Conservation (phyloP, 2,888 invertebrate genomes). For the Pollenia angustigena region DNA sequence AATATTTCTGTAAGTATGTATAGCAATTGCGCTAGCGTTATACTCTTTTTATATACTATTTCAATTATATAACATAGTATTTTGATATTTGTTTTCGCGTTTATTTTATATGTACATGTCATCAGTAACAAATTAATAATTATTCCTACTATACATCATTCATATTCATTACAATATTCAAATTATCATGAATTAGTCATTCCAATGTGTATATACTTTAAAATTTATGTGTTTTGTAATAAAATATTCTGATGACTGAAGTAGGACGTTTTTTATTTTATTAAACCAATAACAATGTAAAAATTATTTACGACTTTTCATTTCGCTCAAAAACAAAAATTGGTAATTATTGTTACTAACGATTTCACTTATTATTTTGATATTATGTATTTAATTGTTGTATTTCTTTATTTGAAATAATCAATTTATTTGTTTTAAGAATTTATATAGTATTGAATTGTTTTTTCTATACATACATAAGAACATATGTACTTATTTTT, state of each 20-base stretch:
- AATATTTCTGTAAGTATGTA: too few species aligned
- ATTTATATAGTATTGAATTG: too few species aligned
- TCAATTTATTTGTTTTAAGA: too few species aligned
- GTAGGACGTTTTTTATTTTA: background rate
- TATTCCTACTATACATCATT: background rate
- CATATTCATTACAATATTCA: conserved; percentile 6
- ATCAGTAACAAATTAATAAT: background rate
- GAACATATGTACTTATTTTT: too few species aligned
- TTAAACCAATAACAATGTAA: background rate
- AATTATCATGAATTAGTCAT: background rate
- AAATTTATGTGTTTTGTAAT: background rate
- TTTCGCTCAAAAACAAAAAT: background rate
- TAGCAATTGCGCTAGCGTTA: too few species aligned
- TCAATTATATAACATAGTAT: too few species aligned
- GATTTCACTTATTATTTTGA: background rate
- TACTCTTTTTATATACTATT: too few species aligned
- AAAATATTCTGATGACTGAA: background rate
- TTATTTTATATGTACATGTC: background rate
- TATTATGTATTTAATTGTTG: background rate
- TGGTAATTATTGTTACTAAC: background rate
- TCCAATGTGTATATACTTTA: too few species aligned
- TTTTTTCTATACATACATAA: too few species aligned
- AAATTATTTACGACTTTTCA: background rate
- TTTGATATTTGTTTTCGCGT: conserved; percentile 6
- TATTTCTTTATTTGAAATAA: background rate